phyloP scores from a whole-genome alignment of 2,888 invertebrate genomes.

The Dermolepida albohirtum region DNA sequence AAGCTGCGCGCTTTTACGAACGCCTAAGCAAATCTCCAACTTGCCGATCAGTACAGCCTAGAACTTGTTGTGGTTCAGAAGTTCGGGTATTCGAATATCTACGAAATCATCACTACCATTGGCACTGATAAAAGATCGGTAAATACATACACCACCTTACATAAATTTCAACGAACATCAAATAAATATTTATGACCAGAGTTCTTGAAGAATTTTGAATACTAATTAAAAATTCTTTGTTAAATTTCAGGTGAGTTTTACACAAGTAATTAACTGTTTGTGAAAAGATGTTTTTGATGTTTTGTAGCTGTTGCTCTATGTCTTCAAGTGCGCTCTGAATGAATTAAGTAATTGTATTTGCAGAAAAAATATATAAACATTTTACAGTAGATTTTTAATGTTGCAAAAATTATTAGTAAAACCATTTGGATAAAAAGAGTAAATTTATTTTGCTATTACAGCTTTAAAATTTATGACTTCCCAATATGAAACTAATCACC shows the following conservation, averaged over 20 bases:
- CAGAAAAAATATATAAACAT: too few species aligned
- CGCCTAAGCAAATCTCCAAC: constrained; percentile 27
- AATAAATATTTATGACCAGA: constrained; percentile 13
- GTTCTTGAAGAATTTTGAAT: constrained; percentile 2
- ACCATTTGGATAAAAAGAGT: too few species aligned
- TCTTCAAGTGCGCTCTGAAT: too few species aligned
- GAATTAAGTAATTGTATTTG: too few species aligned
- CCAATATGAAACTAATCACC: too few species aligned
- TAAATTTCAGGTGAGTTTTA: constrained; percentile 23
- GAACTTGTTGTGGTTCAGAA: constrained; percentile 28
- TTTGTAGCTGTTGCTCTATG: constrained; percentile 7
- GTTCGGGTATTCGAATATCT: constrained; percentile 20
- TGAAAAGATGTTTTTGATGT: background rate
- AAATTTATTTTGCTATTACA: too few species aligned
- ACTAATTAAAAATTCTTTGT: constrained; percentile 6
- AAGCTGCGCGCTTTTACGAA: constrained; percentile 32
- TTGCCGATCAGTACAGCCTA: constrained; percentile 27
- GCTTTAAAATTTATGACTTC: too few species aligned
- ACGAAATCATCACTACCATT: background rate
- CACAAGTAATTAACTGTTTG: background rate
- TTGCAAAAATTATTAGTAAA: too few species aligned
- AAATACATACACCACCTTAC: background rate
- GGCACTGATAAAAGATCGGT: background rate
- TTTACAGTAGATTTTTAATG: too few species aligned
- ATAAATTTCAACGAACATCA: background rate